Evolutionary conservation across 2,797 vertebrate species (phyloP).

Genomic region (Poeciliopsis infans): DNA sequence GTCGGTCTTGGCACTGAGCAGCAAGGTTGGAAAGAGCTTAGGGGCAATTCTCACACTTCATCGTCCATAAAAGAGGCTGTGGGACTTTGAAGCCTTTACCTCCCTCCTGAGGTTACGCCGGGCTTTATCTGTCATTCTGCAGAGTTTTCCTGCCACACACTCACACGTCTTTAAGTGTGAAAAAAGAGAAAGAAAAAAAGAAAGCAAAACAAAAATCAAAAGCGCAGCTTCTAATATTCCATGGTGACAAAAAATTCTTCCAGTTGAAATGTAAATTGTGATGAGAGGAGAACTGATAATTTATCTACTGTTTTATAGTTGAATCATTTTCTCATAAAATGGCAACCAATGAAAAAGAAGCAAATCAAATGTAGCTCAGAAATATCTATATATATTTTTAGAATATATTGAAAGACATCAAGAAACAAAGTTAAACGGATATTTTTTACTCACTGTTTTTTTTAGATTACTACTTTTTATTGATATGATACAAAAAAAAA

Average conservation of each 20-base stretch:
- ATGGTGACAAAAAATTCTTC: not conserved
- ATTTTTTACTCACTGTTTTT: not conserved
- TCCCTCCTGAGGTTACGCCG: conserved; percentile 47
- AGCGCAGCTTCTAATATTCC: not conserved
- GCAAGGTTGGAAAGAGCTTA: conserved; percentile 58
- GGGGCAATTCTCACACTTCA: conserved; percentile 66
- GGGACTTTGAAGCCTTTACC: conserved; percentile 55
- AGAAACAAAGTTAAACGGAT: not conserved
- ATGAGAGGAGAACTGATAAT: not conserved
- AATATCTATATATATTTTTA: not conserved
- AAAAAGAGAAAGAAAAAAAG: not conserved
- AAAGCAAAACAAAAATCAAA: not conserved
- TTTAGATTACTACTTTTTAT: not conserved
- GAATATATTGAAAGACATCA: not conserved
- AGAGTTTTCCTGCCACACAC: conserved; percentile 1
- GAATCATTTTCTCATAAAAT: not conserved
- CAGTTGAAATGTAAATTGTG: not conserved
- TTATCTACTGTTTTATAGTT: not conserved
- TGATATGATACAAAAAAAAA: not conserved
- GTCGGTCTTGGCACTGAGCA: conserved; percentile 26
- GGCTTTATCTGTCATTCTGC: conserved; percentile 23
- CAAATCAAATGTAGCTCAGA: not conserved
- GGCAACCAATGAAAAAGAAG: not conserved
- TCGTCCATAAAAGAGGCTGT: conserved; percentile 49
- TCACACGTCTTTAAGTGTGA: not conserved